Percentiles rank a stretch among this genome's conserved stretches.
Evolutionary conservation across 2,797 vertebrate species (phyloP).

Genomic region (Tapera naevia): DNA sequence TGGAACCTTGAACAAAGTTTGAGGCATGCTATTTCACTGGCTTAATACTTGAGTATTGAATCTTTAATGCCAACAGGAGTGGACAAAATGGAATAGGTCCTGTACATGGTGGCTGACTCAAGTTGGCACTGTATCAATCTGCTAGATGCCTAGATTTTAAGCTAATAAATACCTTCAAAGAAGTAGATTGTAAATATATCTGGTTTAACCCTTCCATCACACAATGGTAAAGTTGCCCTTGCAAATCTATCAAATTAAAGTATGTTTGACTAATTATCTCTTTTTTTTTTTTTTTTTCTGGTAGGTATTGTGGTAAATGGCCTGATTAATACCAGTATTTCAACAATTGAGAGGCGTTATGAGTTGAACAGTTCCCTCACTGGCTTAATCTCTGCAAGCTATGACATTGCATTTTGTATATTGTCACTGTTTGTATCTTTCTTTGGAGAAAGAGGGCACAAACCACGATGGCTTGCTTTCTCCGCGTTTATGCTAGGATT

Average conservation of each 20-base stretch:
- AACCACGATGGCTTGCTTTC: constrained; percentile 81
- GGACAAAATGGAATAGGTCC: not conserved
- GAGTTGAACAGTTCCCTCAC: constrained; percentile 79
- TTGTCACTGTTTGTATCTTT: constrained; percentile 80
- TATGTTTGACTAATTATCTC: not conserved
- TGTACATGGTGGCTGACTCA: not conserved
- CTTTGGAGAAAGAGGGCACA: constrained; percentile 81
- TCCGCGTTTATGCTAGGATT: constrained; percentile 80
- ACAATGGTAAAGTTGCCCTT: not conserved
- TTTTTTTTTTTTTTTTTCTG: not conserved
- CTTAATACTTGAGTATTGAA: not conserved
- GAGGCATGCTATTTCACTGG: not conserved
- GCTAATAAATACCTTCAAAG: not conserved
- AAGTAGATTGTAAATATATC: not conserved
- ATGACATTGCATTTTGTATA: constrained; percentile 80
- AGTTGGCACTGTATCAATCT: not conserved
- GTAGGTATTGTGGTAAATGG: constrained; percentile 81
- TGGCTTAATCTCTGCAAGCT: constrained; percentile 80
- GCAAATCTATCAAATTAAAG: not conserved
- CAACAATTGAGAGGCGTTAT: constrained; percentile 82
- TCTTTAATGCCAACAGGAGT: not conserved
- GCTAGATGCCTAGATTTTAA: not conserved
- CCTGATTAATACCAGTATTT: constrained; percentile 80
- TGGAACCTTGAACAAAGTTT: not conserved
- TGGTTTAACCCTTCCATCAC: not conserved